Conservation (phyloP, 2,888 invertebrate genomes). For the Conchocele bisecta region DNA sequence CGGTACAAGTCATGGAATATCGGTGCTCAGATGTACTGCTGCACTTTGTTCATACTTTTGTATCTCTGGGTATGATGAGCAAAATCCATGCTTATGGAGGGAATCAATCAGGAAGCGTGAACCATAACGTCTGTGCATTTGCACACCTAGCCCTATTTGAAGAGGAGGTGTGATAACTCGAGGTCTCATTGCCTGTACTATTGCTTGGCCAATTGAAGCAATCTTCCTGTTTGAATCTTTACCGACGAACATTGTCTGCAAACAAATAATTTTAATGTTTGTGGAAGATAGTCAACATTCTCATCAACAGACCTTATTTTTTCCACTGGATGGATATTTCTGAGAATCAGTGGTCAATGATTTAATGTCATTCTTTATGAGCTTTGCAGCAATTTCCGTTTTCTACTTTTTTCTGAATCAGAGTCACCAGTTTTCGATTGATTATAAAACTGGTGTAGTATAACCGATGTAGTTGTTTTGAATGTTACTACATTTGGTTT, state of each 20-base stretch:
- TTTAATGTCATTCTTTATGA: slow-evolving; percentile 56
- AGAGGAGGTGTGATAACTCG: slow-evolving; percentile 43
- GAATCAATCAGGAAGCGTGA: slow-evolving; percentile 60
- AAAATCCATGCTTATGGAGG: slow-evolving; percentile 54
- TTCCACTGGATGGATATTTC: slow-evolving; percentile 2
- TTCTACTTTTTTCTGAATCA: slow-evolving; percentile 30
- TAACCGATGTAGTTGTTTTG: slow-evolving; percentile 28
- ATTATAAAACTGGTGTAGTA: slow-evolving; percentile 37
- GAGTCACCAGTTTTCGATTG: slow-evolving; percentile 10
- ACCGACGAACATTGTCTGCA: not conserved
- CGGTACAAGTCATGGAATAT: slow-evolving; percentile 23
- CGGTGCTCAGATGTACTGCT: slow-evolving; percentile 33
- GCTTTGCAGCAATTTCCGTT: slow-evolving; percentile 47
- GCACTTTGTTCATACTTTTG: slow-evolving; percentile 57
- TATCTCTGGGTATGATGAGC: slow-evolving; percentile 53
- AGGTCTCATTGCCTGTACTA: slow-evolving; percentile 54
- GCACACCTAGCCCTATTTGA: slow-evolving; percentile 56
- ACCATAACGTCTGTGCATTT: slow-evolving; percentile 46
- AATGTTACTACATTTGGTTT: slow-evolving; percentile 47
- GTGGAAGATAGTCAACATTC: not conserved
- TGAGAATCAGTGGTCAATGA: not conserved
- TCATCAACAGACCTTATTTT: slow-evolving; percentile 1
- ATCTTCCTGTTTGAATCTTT: slow-evolving; percentile 16
- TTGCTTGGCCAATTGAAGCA: slow-evolving; percentile 57
- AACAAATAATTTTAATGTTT: not conserved